Evolutionary conservation across 2,113 vertebrate species (phyloP).

Genomic region (Cisticola juncidis): DNA sequence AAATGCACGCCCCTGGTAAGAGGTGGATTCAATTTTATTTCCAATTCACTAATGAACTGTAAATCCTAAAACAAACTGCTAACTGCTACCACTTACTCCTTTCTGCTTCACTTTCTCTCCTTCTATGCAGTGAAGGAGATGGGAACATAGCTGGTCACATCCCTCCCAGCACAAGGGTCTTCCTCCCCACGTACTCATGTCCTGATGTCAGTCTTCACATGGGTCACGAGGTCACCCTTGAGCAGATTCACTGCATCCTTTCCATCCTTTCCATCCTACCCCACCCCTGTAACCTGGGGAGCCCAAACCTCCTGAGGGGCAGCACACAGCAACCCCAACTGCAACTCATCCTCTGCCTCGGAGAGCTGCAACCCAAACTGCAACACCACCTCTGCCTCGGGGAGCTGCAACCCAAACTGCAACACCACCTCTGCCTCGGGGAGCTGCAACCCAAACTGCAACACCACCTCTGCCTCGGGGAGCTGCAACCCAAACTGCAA

Average conservation of each 20-base stretch:
- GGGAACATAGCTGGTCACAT: background rate
- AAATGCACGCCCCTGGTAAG: background rate
- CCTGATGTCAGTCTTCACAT: background rate
- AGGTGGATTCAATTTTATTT: background rate
- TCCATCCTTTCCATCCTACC: background rate
- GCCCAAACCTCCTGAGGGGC: background rate
- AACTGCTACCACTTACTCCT: background rate
- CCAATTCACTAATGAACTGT: background rate
- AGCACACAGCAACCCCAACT: background rate
- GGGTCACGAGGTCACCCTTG: fast-evolving
- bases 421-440: too few relatives aligned
- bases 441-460: too few relatives aligned
- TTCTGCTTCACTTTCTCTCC: background rate
- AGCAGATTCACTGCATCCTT: background rate
- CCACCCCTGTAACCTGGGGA: fast-evolving
- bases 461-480: background rate
- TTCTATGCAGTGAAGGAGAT: background rate
- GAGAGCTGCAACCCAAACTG: too few relatives aligned
- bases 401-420: background rate
- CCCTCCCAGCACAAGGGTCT: background rate
- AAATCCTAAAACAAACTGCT: background rate
- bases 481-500: background rate
- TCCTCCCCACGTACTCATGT: fast-evolving
- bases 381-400: background rate
- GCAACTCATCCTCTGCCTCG: too few relatives aligned